Evolutionary conservation across 2,888 invertebrate species (phyloP).

Genomic region (Boloria euphrosyne): DNA sequence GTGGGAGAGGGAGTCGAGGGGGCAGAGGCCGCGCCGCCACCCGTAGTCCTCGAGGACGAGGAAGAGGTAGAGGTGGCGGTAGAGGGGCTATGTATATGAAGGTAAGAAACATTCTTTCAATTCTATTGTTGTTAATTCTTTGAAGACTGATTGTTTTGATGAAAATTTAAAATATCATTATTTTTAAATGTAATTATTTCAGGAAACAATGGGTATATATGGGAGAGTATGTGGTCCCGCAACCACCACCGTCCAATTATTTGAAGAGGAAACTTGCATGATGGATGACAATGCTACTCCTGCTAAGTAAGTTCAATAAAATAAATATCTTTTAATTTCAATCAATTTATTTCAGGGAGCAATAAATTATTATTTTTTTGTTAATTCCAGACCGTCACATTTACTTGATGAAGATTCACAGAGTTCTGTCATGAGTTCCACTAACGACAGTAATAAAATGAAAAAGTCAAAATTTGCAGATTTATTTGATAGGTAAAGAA

Average conservation of each 20-base stretch:
- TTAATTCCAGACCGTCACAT: constrained; percentile 64
- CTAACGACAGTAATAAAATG: constrained; percentile 84
- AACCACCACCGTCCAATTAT: constrained; percentile 82
- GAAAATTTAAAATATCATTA: background rate
- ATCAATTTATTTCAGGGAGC: background rate
- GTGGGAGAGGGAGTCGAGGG: constrained; percentile 47
- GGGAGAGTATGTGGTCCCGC: constrained; percentile 76
- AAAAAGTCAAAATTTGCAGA: constrained; percentile 77
- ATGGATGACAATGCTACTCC: constrained; percentile 85
- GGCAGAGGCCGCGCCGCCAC: constrained; percentile 61
- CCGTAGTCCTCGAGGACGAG: constrained; percentile 55
- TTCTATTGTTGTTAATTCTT: background rate
- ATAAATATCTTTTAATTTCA: background rate
- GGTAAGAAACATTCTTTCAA: constrained; percentile 40
- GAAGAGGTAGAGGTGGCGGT: constrained; percentile 71
- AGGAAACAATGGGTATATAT: constrained; percentile 78
- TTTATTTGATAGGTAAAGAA: constrained; percentile 72
- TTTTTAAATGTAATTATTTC: constrained; percentile 40
- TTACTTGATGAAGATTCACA: constrained; percentile 90
- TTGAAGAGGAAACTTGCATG: constrained; percentile 89
- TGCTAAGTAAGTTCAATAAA: constrained; percentile 61
- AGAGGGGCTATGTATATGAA: constrained; percentile 64
- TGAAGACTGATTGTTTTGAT: background rate
- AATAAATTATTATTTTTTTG: background rate
- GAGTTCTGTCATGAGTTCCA: constrained; percentile 90